Evolutionary conservation across 2,113 vertebrate species (phyloP).

Genomic region (Mustela nigripes): DNA sequence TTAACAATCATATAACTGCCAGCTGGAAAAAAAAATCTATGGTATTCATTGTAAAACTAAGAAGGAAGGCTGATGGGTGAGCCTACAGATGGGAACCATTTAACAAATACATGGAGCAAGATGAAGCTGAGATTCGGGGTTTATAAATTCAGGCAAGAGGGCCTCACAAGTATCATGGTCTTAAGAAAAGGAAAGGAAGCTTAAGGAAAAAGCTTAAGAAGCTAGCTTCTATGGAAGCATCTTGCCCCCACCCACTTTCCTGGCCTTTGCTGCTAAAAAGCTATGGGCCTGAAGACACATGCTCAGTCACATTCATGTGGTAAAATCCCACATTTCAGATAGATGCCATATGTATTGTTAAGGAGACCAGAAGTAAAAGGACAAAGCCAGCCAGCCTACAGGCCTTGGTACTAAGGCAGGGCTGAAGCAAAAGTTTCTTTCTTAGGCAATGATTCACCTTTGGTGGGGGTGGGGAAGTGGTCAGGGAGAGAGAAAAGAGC

Average conservation of each 20-base stretch:
- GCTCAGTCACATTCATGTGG: background rate
- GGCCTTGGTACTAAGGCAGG: background rate
- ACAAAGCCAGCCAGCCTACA: background rate
- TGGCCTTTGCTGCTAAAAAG: background rate
- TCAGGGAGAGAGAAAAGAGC: background rate
- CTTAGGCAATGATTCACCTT: background rate
- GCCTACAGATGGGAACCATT: background rate
- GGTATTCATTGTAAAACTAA: background rate
- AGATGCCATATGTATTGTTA: background rate
- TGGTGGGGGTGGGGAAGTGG: background rate
- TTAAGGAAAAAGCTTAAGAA: background rate
- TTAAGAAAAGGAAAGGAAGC: background rate
- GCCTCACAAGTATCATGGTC: background rate
- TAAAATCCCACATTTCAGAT: background rate
- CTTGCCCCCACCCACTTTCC: background rate
- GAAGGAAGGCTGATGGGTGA: background rate
- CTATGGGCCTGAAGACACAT: background rate
- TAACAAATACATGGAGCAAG: background rate
- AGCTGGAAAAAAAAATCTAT: background rate
- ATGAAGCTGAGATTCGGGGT: background rate
- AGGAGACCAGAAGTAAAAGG: background rate
- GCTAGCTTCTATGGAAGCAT: background rate
- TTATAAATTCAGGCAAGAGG: constrained; percentile 26
- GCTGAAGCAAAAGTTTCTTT: constrained; percentile 9
- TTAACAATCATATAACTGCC: background rate